Evolutionary conservation across 53 echinoderm and acorn worm species (phyloP).

Genomic region (Glandiceps talaboti): DNA sequence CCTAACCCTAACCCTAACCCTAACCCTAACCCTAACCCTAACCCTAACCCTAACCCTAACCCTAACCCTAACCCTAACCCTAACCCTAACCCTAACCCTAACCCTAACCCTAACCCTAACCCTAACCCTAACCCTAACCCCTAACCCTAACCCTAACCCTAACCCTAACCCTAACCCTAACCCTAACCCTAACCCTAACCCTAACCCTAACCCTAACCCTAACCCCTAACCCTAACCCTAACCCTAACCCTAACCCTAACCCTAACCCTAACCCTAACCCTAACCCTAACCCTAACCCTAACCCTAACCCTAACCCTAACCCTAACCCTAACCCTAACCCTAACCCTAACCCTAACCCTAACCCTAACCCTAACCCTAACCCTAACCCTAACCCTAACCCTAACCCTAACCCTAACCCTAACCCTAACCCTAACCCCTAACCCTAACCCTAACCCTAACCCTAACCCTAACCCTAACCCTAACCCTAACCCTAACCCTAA

Average conservation of each 20-base stretch:
- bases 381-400: constrained; percentile 1
- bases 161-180: background rate
- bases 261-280: constrained; percentile 1
- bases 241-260: constrained; percentile 1
- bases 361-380: constrained; percentile 1
- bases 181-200: constrained; percentile 1
- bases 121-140: constrained; percentile 1
- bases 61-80: constrained; percentile 1
- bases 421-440: background rate
- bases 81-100: background rate
- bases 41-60: background rate
- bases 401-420: background rate
- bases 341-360: background rate
- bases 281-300: background rate
- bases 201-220: background rate
- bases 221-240: background rate
- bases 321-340: background rate
- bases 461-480: constrained; percentile 1
- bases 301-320: background rate
- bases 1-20: too few relatives aligned
- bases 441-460: constrained; percentile 1
- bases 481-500: background rate
- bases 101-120: constrained; percentile 1
- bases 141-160: constrained; percentile 1
- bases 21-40: background rate